These are phyloP conservation scores for Gymnosoma rotundatum DNA, from an alignment of 2,888 invertebrate genomes.

Conservation along the genomic window DNA sequence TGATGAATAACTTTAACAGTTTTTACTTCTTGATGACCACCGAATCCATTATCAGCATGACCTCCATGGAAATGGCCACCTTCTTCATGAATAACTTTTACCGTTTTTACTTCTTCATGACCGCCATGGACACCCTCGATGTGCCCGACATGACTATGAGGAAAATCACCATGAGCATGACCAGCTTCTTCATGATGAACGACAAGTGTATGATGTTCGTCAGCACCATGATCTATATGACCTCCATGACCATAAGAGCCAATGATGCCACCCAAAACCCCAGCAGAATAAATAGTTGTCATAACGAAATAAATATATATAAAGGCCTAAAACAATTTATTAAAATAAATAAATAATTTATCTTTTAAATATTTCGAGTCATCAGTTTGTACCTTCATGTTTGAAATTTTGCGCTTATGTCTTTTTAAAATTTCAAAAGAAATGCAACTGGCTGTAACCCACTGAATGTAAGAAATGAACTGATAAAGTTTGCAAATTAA, in stretches of 20 bases:
- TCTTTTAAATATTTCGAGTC: neutral
- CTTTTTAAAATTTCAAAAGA: conserved; percentile 70
- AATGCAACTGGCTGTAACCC: conserved; percentile 74
- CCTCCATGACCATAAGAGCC: conserved; percentile 47
- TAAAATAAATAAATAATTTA: neutral
- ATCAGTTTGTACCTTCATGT: conserved; percentile 68
- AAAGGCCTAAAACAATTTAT: conserved; percentile 59
- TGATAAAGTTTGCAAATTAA: conserved; percentile 72
- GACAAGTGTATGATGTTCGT: neutral
- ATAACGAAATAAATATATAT: conserved; percentile 66
- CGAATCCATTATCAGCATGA: conserved; percentile 44
- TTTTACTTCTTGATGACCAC: conserved; percentile 71
- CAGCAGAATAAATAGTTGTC: conserved; percentile 66
- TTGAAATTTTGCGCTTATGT: conserved; percentile 73
- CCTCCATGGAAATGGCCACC: conserved; percentile 5
- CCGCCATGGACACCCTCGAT: neutral
- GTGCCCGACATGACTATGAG: conserved; percentile 10
- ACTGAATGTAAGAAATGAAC: conserved; percentile 73
- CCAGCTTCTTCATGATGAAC: neutral
- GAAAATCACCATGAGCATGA: conserved; percentile 4
- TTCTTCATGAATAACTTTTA: conserved; percentile 53
- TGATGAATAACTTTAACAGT: conserved; percentile 73
- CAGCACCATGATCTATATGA: no score
- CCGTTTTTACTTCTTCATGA: conserved; percentile 39
- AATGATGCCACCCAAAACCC: conserved; percentile 51